Evolutionary conservation across 2,113 vertebrate genomes (phyloP).

Genomic region (Rutilus rutilus): DNA sequence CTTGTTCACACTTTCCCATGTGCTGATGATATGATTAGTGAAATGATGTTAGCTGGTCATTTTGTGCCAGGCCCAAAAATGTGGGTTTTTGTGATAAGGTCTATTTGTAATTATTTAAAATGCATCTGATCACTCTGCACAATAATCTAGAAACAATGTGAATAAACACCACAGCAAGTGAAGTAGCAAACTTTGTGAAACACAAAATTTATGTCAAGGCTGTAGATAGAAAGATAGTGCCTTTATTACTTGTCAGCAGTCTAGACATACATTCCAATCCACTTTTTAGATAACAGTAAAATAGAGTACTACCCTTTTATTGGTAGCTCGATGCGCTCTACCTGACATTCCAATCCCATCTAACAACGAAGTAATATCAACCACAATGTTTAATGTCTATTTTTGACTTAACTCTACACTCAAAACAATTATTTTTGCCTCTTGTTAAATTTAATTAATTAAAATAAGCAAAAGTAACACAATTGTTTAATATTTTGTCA

Average conservation of each 20-base stretch:
- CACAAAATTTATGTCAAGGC: neutral
- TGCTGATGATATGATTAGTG: too few relatives aligned
- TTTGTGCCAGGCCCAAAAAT: neutral
- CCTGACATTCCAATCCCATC: neutral
- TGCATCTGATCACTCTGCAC: too few relatives aligned
- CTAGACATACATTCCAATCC: neutral
- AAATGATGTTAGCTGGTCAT: neutral
- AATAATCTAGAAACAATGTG: too few relatives aligned
- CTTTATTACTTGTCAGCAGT: neutral
- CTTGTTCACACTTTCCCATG: too few relatives aligned
- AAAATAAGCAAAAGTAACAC: too few relatives aligned
- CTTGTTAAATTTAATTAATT: too few relatives aligned
- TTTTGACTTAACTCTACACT: neutral
- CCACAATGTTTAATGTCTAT: neutral
- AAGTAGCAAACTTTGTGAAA: too few relatives aligned
- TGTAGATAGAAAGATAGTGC: neutral
- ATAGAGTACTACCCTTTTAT: neutral
- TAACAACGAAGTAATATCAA: neutral
- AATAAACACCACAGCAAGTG: too few relatives aligned
- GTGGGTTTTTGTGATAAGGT: too few relatives aligned
- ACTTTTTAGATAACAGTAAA: neutral
- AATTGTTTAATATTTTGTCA: too few relatives aligned
- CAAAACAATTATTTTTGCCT: too few relatives aligned
- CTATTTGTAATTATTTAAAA: too few relatives aligned
- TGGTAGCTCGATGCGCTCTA: neutral